These are phyloP conservation scores for Orcinus orca DNA, from an alignment of 2,113 vertebrate species.

Conservation along the genomic window DNA sequence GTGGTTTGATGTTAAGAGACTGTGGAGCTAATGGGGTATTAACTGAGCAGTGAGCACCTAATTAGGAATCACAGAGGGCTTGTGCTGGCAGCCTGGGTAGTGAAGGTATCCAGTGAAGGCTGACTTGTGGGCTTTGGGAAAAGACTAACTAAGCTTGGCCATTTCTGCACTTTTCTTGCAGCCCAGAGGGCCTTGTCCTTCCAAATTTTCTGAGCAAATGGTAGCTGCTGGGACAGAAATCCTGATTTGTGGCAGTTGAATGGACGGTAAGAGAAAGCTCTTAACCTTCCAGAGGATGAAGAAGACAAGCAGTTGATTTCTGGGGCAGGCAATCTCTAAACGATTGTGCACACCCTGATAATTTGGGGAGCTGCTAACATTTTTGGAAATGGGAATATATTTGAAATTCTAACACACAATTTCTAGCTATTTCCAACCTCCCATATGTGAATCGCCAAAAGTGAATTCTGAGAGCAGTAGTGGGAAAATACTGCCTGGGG, in stretches of 20 bases:
- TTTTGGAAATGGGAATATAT: conserved; percentile 74
- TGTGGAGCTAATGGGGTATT: conserved; percentile 13
- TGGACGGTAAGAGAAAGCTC: background rate
- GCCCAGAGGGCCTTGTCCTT: conserved; percentile 17
- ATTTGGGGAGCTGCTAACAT: conserved; percentile 68
- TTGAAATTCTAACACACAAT: conserved; percentile 76
- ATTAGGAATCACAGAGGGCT: background rate
- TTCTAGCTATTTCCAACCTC: conserved; percentile 75
- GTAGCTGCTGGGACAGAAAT: conserved; percentile 14
- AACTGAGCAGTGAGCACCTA: background rate
- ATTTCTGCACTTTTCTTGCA: background rate
- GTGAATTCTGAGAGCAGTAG: conserved; percentile 73
- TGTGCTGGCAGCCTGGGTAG: background rate
- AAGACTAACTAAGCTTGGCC: background rate
- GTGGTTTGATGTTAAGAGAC: background rate
- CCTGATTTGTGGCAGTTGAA: background rate
- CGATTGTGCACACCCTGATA: conserved; percentile 49
- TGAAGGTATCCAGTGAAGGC: background rate
- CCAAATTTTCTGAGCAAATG: conserved; percentile 23
- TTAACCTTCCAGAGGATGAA: background rate
- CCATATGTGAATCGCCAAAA: conserved; percentile 73
- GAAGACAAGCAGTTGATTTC: conserved; percentile 50
- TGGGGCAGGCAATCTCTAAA: conserved; percentile 48
- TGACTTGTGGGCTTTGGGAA: background rate
- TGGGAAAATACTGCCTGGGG: conserved; percentile 75